Evolutionary conservation across 1,140 invertebrate genomes (phyloP).

Genomic region (Goniozus legneri): DNA sequence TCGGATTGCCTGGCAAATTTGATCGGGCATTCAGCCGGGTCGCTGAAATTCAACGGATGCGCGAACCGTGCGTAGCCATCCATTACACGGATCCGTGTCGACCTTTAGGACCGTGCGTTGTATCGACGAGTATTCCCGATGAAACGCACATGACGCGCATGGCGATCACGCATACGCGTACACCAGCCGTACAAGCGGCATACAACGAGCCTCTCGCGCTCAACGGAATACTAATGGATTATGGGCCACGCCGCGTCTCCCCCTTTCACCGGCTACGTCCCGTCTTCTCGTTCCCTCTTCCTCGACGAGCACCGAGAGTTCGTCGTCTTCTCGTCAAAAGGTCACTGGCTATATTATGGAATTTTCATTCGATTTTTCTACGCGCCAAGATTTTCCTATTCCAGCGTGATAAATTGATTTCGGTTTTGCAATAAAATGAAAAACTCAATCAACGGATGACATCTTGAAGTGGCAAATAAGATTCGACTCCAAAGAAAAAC

Average conservation of each 20-base stretch:
- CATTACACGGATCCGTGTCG: slow-evolving; percentile 16
- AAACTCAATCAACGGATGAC: too few species aligned
- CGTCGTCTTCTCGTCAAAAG: slow-evolving; percentile 17
- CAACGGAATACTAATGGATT: slow-evolving; percentile 37
- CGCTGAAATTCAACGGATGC: not conserved
- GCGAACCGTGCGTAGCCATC: slow-evolving; percentile 1
- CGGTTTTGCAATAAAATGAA: too few species aligned
- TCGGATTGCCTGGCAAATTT: slow-evolving; percentile 3
- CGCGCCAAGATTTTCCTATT: too few species aligned
- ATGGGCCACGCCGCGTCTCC: slow-evolving; percentile 11
- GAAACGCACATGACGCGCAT: slow-evolving; percentile 34
- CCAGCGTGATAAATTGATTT: too few species aligned
- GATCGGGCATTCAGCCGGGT: not conserved
- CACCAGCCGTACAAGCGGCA: slow-evolving; percentile 31
- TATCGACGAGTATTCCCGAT: too few species aligned
- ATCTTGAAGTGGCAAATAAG: too few species aligned
- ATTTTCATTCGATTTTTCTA: too few species aligned
- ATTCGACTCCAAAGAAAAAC: too few species aligned
- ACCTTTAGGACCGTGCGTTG: slow-evolving; percentile 44
- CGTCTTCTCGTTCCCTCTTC: slow-evolving; percentile 15
- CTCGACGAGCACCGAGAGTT: slow-evolving; percentile 22
- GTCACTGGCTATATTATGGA: too few species aligned
- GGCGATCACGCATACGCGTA: slow-evolving; percentile 39
- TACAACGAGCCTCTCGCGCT: slow-evolving; percentile 31
- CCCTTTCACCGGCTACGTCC: slow-evolving; percentile 14